Conservation (phyloP, 92 coral and sea anemone species). For the Paragorgia papillata region DNA sequence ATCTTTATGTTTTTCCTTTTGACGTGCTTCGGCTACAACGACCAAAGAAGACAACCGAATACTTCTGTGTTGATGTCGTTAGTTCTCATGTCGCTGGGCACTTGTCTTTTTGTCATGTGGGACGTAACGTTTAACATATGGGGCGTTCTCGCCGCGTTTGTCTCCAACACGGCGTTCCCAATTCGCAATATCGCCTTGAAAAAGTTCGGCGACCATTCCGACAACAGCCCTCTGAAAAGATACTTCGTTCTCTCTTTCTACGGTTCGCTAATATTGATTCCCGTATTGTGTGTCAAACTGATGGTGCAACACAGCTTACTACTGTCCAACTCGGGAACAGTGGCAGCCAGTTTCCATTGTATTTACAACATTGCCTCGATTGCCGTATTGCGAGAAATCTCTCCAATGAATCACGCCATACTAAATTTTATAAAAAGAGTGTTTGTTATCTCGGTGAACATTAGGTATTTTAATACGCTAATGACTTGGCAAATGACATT, state of each 20-base stretch:
- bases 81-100: conserved; percentile 33
- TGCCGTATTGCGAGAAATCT: conserved; percentile 16
- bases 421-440: conserved; percentile 30
- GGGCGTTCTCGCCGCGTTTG: conserved; percentile 37
- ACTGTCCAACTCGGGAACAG: not conserved
- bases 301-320: not conserved
- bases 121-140: conserved; percentile 39
- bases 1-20: conserved; percentile 13
- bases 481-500: conserved; percentile 14
- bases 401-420: conserved; percentile 33
- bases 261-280: conserved; percentile 14
- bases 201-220: not conserved
- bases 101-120: conserved; percentile 27
- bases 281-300: conserved; percentile 7
- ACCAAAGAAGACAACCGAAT: not conserved
- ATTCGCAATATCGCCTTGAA: conserved; percentile 36
- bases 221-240: conserved; percentile 15
- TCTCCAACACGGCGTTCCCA: conserved; percentile 39
- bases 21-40: not conserved
- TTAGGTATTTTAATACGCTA: conserved; percentile 7
- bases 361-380: conserved; percentile 46
- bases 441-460: conserved; percentile 35
- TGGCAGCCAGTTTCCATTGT: not conserved
- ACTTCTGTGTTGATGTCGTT: conserved; percentile 29
- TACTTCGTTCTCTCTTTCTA: conserved; percentile 17